A percentile compares a stretch with the other conserved stretches of the same genome.
These are phyloP conservation scores for Autographa pulchrina DNA, from an alignment of 2,888 invertebrate species.

Conservation along the genomic window DNA sequence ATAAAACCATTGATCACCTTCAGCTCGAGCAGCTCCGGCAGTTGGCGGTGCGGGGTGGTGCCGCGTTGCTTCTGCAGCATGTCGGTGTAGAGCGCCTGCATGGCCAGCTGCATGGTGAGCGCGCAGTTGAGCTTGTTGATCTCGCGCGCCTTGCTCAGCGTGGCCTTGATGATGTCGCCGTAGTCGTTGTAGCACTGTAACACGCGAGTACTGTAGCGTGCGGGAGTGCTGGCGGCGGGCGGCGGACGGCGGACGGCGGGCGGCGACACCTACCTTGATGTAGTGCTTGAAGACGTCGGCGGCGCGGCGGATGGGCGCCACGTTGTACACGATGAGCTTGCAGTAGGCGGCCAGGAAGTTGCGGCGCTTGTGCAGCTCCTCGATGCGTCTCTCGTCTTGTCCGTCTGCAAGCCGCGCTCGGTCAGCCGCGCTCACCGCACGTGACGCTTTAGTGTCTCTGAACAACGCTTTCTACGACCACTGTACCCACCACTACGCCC, in stretches of 20 bases:
- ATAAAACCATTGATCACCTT: conserved; percentile 89
- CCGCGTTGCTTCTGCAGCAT: conserved; percentile 84
- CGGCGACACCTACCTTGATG: conserved; percentile 92
- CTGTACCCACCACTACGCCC: no score
- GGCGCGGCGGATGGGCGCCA: conserved; percentile 97
- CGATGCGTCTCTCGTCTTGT: conserved; percentile 98
- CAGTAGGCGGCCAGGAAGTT: conserved; percentile 99
- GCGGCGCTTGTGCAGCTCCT: conserved; percentile 98
- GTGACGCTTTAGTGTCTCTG: conserved; percentile 39
- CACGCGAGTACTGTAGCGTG: background rate
- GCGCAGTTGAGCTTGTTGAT: conserved; percentile 99
- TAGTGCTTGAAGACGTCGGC: conserved; percentile 99
- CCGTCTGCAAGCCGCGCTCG: conserved; percentile 89
- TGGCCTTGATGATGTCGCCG: conserved; percentile 99
- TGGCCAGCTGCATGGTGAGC: conserved; percentile 97
- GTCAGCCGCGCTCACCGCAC: background rate
- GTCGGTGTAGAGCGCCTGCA: conserved; percentile 96
- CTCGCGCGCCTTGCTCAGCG: conserved; percentile 98
- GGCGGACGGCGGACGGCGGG: no score
- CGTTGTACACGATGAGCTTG: conserved; percentile 99
- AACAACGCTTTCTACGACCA: no score
- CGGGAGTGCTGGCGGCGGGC: no score
- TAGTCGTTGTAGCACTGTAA: conserved; percentile 98
- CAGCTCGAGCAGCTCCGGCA: conserved; percentile 96
- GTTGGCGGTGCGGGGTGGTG: conserved; percentile 89